Conservation (phyloP, 1,140 invertebrate genomes). For the Drosophila watanabei region DNA sequence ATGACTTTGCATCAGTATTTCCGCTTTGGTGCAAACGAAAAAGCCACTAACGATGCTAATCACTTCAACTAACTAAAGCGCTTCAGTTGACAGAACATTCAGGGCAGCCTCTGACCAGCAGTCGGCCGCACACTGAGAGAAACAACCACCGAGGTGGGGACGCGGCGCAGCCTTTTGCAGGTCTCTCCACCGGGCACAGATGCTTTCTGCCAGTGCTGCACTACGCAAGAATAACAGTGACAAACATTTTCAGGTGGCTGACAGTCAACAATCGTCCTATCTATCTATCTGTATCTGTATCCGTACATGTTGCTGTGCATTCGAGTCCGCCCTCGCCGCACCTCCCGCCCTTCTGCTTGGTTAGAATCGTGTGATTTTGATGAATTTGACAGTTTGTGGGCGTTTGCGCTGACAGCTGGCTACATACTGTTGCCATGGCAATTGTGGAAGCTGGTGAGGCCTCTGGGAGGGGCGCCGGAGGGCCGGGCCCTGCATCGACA, state of each 20-base stretch:
- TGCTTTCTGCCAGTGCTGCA: slow-evolving; percentile 17
- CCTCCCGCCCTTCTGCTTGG: slow-evolving; percentile 20
- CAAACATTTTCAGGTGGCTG: slow-evolving; percentile 73
- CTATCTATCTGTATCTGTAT: slow-evolving; percentile 33
- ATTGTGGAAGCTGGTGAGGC: slow-evolving; percentile 10
- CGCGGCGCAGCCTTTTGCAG: not conserved
- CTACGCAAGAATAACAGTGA: slow-evolving; percentile 45
- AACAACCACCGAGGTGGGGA: slow-evolving; percentile 2
- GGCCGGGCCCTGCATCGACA: slow-evolving; percentile 37
- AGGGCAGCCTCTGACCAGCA: slow-evolving; percentile 30
- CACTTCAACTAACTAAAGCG: slow-evolving; percentile 81
- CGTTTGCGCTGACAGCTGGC: slow-evolving; percentile 82
- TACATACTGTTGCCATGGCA: slow-evolving; percentile 71
- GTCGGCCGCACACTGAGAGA: slow-evolving; percentile 21
- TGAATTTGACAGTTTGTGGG: slow-evolving; percentile 85
- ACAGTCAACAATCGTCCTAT: slow-evolving; percentile 70
- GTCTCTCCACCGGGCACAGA: no score
- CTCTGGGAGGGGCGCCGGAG: not conserved
- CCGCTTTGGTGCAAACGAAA: slow-evolving; percentile 75
- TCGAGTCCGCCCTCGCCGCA: not conserved
- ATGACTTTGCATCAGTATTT: slow-evolving; percentile 69
- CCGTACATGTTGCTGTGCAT: slow-evolving; percentile 23
- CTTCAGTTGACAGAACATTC: slow-evolving; percentile 63
- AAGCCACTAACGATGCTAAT: slow-evolving; percentile 81
- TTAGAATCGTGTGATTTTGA: slow-evolving; percentile 83